Percentiles rank a stretch among this genome's conserved stretches.
These are phyloP conservation scores for Aphis gossypii DNA, from an alignment of 1,140 invertebrate species.

Conservation along the genomic window DNA sequence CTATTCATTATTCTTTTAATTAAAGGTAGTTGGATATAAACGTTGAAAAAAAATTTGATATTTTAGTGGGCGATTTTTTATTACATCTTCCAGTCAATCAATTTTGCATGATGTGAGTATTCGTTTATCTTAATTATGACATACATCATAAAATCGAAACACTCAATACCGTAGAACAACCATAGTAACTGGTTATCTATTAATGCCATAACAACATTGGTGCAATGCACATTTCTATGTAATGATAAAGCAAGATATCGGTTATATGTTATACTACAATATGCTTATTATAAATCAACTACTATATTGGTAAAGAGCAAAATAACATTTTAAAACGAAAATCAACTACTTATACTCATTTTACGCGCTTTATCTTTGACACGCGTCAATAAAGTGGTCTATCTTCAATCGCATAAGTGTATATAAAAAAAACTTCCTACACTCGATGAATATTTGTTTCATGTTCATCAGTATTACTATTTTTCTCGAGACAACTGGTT, in stretches of 20 bases:
- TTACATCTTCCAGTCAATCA: not conserved
- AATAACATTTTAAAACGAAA: not conserved
- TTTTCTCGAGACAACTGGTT: constrained; percentile 11
- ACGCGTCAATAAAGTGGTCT: constrained; percentile 9
- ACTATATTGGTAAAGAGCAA: not conserved
- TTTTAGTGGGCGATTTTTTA: not conserved
- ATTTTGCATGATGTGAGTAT: not conserved
- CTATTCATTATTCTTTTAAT: not conserved
- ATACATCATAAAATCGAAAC: not conserved
- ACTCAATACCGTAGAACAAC: not conserved
- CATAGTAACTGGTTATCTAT: not conserved
- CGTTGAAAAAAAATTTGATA: not conserved
- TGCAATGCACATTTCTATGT: not conserved
- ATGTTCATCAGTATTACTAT: not conserved
- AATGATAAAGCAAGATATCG: not conserved
- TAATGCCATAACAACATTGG: not conserved
- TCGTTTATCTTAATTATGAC: not conserved
- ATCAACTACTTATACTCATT: not conserved
- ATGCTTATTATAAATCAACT: not conserved
- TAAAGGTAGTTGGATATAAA: not conserved
- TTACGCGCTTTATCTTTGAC: not conserved
- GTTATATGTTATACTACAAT: not conserved
- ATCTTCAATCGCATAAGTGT: not conserved
- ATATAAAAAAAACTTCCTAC: not conserved
- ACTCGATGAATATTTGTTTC: not conserved